phyloP scores from a whole-genome alignment of 1,140 invertebrate genomes.

The Drosophila varians region DNA sequence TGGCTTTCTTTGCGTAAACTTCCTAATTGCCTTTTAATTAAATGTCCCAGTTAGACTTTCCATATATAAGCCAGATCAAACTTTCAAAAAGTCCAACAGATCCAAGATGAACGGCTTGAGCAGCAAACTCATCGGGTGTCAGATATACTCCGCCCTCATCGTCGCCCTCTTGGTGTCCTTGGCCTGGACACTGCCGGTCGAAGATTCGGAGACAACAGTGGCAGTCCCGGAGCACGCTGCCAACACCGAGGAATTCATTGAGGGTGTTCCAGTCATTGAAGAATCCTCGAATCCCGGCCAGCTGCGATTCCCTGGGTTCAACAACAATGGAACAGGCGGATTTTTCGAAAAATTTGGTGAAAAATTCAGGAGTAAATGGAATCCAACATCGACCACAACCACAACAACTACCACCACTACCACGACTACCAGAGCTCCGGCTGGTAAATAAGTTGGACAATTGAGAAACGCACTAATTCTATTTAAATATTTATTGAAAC shows the following conservation, averaged over 20 bases:
- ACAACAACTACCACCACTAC: background rate
- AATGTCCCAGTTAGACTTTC: slow-evolving; percentile 26
- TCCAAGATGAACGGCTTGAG: slow-evolving; percentile 14
- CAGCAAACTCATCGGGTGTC: slow-evolving; percentile 10
- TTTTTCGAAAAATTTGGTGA: slow-evolving; percentile 28
- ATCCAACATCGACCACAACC: background rate
- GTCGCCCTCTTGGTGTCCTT: slow-evolving; percentile 30
- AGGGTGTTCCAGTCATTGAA: slow-evolving; percentile 5
- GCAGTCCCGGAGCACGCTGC: background rate
- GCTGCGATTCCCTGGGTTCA: slow-evolving; percentile 13
- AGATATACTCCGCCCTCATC: slow-evolving; percentile 11
- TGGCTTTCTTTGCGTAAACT: slow-evolving; percentile 16
- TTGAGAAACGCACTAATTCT: background rate
- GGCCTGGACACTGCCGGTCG: slow-evolving; percentile 19
- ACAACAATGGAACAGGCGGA: slow-evolving; percentile 6
- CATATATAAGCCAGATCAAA: slow-evolving; percentile 24
- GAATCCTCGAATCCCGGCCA: background rate
- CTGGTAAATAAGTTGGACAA: background rate
- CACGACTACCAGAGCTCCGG: background rate
- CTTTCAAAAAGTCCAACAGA: background rate
- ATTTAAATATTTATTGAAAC: slow-evolving; percentile 11
- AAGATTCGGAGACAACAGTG: background rate
- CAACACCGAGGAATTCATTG: background rate
- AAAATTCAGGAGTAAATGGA: slow-evolving; percentile 26
- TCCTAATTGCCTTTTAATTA: slow-evolving; percentile 39